A percentile compares a stretch with the other conserved stretches of the same genome.
These are phyloP conservation scores for Ernsta delagoae DNA, from an alignment of 2,888 invertebrate species.

Conservation along the genomic window DNA sequence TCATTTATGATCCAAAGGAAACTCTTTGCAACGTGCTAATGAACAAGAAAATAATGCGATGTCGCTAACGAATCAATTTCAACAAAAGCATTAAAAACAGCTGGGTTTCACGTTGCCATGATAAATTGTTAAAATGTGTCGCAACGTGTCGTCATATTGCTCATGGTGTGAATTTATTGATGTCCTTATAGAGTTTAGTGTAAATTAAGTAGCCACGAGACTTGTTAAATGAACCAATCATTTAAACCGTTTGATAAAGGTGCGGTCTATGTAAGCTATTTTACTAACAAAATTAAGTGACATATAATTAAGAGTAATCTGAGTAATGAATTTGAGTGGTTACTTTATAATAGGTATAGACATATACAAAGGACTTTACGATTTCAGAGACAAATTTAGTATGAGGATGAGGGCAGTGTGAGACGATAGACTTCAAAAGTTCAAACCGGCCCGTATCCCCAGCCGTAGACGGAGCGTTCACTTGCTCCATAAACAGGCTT, in stretches of 20 bases:
- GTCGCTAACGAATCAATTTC: constrained; percentile 63
- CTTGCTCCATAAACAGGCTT: constrained; percentile 84
- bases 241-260: background rate
- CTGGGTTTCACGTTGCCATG: constrained; percentile 40
- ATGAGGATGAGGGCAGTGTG: background rate
- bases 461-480: constrained; percentile 56
- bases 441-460: constrained; percentile 39
- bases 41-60: constrained; percentile 54
- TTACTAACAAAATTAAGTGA: too few relatives aligned
- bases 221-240: constrained; percentile 15
- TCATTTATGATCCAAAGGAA: constrained; percentile 9
- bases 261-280: too few relatives aligned
- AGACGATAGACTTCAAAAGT: constrained; percentile 12
- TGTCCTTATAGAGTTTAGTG: constrained; percentile 34
- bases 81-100: constrained; percentile 33
- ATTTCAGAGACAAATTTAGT: background rate
- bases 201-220: constrained; percentile 25
- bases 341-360: too few relatives aligned
- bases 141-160: constrained; percentile 32
- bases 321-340: too few relatives aligned
- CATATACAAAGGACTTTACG: too few relatives aligned
- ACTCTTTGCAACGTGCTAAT: constrained; percentile 63
- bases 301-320: too few relatives aligned
- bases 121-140: constrained; percentile 43
- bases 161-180: constrained; percentile 30